A percentile compares a stretch with the other conserved stretches of the same genome.
Evolutionary conservation across 1,140 invertebrate genomes (phyloP).

Genomic region (Vanessa tameamea): DNA sequence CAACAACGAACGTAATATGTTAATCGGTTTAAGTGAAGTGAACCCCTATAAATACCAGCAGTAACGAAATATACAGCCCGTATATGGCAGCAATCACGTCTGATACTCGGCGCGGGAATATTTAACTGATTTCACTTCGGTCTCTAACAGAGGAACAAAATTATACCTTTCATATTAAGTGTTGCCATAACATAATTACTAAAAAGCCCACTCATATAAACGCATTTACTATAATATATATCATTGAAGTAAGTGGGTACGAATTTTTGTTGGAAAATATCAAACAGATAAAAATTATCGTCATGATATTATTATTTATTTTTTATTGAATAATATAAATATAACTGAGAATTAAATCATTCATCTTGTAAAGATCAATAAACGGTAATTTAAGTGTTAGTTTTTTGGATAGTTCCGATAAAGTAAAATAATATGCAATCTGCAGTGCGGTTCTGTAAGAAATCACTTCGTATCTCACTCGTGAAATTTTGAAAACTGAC

Average conservation of each 20-base stretch:
- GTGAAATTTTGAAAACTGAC: too few species aligned
- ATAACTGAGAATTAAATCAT: too few species aligned
- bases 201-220: background rate
- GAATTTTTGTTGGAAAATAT: too few species aligned
- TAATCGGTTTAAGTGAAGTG: slow-evolving; percentile 30
- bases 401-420: too few species aligned
- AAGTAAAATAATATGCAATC: too few species aligned
- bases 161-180: background rate
- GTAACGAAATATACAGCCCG: slow-evolving; percentile 61
- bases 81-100: slow-evolving; percentile 36
- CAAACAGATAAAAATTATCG: too few species aligned
- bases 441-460: too few species aligned
- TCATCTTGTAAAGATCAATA: too few species aligned
- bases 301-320: too few species aligned
- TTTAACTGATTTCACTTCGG: slow-evolving; percentile 9
- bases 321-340: too few species aligned
- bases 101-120: background rate
- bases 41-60: slow-evolving; percentile 55
- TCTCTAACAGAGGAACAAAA: slow-evolving; percentile 1
- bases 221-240: background rate
- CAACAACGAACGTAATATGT: slow-evolving; percentile 7
- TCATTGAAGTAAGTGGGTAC: background rate
- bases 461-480: too few species aligned
- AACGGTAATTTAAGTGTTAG: too few species aligned
- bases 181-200: background rate